Evolutionary conservation across 2,113 vertebrate species (phyloP).

Genomic region (Oceanites oceanicus): DNA sequence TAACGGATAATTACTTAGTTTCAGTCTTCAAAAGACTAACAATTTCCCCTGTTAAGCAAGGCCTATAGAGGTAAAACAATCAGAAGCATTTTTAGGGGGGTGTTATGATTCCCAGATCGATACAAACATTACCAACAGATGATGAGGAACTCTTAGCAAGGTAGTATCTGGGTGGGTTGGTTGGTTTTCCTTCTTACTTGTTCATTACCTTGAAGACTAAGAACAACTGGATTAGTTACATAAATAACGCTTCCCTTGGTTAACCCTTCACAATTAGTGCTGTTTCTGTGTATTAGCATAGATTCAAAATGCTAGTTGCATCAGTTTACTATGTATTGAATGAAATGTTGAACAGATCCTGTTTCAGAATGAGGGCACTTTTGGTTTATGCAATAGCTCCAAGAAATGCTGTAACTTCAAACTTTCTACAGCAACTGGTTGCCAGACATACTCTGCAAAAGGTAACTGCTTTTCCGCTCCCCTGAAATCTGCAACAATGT

Average conservation of each 20-base stretch:
- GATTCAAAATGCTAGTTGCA: neutral
- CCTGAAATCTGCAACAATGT: neutral
- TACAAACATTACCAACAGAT: neutral
- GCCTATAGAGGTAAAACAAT: constrained; percentile 15
- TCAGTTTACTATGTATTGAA: neutral
- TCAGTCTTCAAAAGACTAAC: constrained; percentile 21
- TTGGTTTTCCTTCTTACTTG: neutral
- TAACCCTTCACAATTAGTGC: constrained; percentile 13
- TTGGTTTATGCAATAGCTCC: constrained; percentile 53
- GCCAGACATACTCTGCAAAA: neutral
- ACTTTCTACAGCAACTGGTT: neutral
- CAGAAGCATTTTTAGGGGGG: neutral
- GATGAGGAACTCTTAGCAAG: neutral
- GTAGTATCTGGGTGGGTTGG: neutral
- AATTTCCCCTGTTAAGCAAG: constrained; percentile 21
- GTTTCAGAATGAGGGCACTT: constrained; percentile 63
- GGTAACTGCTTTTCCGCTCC: neutral
- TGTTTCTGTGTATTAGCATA: constrained; percentile 9
- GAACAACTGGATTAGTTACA: neutral
- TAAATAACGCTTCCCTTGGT: neutral
- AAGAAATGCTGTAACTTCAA: neutral
- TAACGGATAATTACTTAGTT: neutral
- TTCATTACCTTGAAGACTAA: neutral
- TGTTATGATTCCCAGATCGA: neutral
- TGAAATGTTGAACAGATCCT: constrained; percentile 6